These are phyloP conservation scores for Neolamprologus caudopunctatus DNA, from an alignment of 2,113 vertebrate genomes.

Conservation along the genomic window DNA sequence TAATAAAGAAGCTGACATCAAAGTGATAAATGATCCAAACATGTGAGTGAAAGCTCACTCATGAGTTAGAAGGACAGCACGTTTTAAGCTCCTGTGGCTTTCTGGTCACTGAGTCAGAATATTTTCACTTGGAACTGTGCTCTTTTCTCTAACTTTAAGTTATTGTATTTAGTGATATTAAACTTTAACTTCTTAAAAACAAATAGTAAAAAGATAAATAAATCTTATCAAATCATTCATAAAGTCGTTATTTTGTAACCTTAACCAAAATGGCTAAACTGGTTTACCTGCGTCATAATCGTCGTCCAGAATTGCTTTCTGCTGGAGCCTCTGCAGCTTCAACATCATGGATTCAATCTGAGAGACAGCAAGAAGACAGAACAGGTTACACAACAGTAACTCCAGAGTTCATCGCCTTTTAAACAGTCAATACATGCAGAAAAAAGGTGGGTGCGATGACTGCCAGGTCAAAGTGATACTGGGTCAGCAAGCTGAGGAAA, in stretches of 20 bases:
- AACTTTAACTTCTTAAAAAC: neutral
- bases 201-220: neutral
- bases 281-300: conserved; percentile 82
- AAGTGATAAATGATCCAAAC: neutral
- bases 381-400: neutral
- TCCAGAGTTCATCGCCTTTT: neutral
- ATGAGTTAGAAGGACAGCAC: neutral
- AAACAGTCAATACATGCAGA: neutral
- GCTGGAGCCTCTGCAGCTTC: conserved; percentile 80
- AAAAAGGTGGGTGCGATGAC: neutral
- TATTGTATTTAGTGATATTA: neutral
- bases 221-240: neutral
- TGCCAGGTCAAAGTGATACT: neutral
- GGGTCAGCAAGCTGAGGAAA: neutral
- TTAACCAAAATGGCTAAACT: neutral
- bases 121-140: neutral
- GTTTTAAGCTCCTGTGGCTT: neutral
- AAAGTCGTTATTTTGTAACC: neutral
- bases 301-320: conserved; percentile 81
- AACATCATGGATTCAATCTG: conserved; percentile 81
- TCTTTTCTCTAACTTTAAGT: neutral
- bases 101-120: neutral
- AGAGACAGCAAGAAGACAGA: neutral
- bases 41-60: neutral
- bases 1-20: neutral